Percentiles rank a stretch among this genome's conserved stretches.
These are phyloP conservation scores for Malachius bipustulatus DNA, from an alignment of 2,888 invertebrate species.

Conservation along the genomic window DNA sequence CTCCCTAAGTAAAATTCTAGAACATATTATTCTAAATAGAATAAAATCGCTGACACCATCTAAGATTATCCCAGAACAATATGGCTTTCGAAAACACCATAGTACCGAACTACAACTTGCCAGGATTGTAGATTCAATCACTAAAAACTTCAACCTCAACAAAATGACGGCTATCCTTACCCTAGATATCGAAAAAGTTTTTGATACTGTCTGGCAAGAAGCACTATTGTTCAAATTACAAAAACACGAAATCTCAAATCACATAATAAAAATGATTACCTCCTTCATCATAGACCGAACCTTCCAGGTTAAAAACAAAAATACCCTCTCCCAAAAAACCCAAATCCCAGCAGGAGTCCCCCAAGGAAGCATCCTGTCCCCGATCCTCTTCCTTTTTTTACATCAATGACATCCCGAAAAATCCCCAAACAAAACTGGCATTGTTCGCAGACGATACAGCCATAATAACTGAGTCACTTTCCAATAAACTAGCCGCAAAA, in stretches of 20 bases:
- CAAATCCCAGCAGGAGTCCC: slow-evolving; percentile 11
- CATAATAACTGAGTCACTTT: slow-evolving; percentile 3
- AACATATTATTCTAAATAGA: slow-evolving; percentile 17
- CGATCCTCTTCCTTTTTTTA: slow-evolving; percentile 4
- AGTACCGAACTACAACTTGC: slow-evolving; percentile 21
- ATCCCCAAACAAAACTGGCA: slow-evolving; percentile 2
- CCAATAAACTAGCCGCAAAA: background rate
- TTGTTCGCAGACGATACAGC: slow-evolving; percentile 9
- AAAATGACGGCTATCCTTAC: slow-evolving; percentile 20
- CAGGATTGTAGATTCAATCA: slow-evolving; percentile 20
- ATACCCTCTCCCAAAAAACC: slow-evolving; percentile 4
- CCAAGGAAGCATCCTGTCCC: slow-evolving; percentile 6
- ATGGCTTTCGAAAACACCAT: slow-evolving; percentile 23
- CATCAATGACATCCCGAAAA: slow-evolving; percentile 7
- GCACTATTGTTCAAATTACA: slow-evolving; percentile 22
- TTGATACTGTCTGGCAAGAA: slow-evolving; percentile 20
- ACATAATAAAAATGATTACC: slow-evolving; percentile 9
- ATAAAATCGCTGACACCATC: slow-evolving; percentile 16
- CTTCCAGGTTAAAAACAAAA: slow-evolving; percentile 8
- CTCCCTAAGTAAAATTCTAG: slow-evolving; percentile 18
- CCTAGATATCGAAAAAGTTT: slow-evolving; percentile 21
- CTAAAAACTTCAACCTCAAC: slow-evolving; percentile 19
- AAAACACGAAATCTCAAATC: background rate
- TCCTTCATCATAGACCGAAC: slow-evolving; percentile 6
- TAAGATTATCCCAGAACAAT: slow-evolving; percentile 17